Evolutionary conservation across 2,113 vertebrate genomes (phyloP).

Genomic region (human): GRCh38 chr4:183922501-183923000

Average conservation of each 20-base stretch:
- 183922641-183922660: not conserved
- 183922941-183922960: not conserved
- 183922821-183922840: not conserved
- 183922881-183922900: not conserved
- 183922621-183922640: too few species aligned
- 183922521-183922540: too few species aligned
- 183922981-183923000: fast-evolving
- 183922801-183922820: fast-evolving
- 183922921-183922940: not conserved
- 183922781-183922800: too few species aligned
- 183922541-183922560: too few species aligned
- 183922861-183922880: not conserved
- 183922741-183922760: not conserved
- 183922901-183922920: not conserved
- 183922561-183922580: too few species aligned
- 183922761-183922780: not conserved
- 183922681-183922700: not conserved
- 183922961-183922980: not conserved
- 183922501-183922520: too few species aligned
- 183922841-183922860: not conserved
- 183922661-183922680: not conserved
- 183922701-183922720: fast-evolving
- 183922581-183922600: too few species aligned
- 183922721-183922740: not conserved
- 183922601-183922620: too few species aligned